A percentile compares a stretch with the other conserved stretches of the same genome.
phyloP scores from a whole-genome alignment of 2,888 invertebrate genomes.

The Volucella bombylans region DNA sequence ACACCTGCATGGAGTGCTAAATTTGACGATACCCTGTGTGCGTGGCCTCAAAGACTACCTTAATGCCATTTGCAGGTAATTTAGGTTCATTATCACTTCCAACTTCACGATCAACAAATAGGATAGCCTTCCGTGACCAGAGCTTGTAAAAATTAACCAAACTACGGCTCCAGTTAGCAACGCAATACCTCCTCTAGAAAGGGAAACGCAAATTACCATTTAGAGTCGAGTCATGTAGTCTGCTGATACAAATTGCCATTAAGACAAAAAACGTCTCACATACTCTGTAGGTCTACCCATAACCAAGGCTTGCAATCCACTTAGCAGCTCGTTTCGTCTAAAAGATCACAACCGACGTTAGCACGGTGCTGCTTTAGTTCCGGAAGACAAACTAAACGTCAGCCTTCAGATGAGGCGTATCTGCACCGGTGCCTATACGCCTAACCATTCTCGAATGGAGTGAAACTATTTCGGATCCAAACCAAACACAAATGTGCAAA shows the following conservation, averaged over 20 bases:
- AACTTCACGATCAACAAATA: slow-evolving; percentile 2
- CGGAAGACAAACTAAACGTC: slow-evolving; percentile 61
- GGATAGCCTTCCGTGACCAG: slow-evolving; percentile 34
- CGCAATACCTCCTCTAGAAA: too few species aligned
- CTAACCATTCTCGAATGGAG: not conserved
- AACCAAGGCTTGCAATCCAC: slow-evolving; percentile 40
- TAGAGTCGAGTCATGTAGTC: too few species aligned
- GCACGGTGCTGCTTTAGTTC: slow-evolving; percentile 32
- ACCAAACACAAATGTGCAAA: slow-evolving; percentile 27
- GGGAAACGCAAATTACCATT: too few species aligned
- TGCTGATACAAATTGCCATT: too few species aligned
- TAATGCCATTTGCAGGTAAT: too few species aligned
- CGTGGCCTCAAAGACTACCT: too few species aligned
- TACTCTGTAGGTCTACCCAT: too few species aligned
- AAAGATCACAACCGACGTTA: slow-evolving; percentile 6
- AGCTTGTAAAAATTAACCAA: slow-evolving; percentile 8
- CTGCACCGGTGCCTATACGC: too few species aligned
- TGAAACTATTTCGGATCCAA: slow-evolving; percentile 13
- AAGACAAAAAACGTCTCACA: slow-evolving; percentile 19
- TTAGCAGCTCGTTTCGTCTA: slow-evolving; percentile 26
- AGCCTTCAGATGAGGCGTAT: slow-evolving; percentile 39
- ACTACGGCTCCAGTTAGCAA: too few species aligned
- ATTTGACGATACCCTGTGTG: too few species aligned
- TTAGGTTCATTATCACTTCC: not conserved
- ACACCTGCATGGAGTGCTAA: too few species aligned